Evolutionary conservation across 2,888 invertebrate genomes (phyloP).

Genomic region (Meiosimyza platycephala): DNA sequence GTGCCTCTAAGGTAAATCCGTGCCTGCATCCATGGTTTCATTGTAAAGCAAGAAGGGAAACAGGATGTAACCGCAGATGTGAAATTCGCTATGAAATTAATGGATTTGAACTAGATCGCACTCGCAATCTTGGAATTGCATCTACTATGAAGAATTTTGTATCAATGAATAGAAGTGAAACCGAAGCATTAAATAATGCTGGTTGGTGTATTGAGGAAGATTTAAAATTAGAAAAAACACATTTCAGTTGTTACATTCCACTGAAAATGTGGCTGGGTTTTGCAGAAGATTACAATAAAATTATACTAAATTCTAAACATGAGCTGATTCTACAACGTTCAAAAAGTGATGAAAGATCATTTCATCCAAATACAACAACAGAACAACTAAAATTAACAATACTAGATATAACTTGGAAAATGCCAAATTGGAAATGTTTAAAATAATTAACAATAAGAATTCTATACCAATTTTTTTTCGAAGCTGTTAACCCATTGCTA

Average conservation of each 20-base stretch:
- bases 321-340: constrained; percentile 18
- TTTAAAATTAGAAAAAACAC: not conserved
- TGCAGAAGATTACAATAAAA: constrained; percentile 18
- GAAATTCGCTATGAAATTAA: constrained; percentile 60
- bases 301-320: constrained; percentile 4
- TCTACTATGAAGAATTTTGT: constrained; percentile 58
- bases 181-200: constrained; percentile 42
- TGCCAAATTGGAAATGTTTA: constrained; percentile 12
- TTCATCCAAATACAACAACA: not conserved
- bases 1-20: too few relatives aligned
- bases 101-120: constrained; percentile 56
- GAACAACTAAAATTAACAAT: not conserved
- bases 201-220: constrained; percentile 37
- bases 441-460: not conserved
- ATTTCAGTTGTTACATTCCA: constrained; percentile 20
- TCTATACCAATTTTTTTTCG: too few relatives aligned
- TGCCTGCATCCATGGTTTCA: too few relatives aligned
- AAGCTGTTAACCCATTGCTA: too few relatives aligned
- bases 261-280: constrained; percentile 7
- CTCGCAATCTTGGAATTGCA: constrained; percentile 55
- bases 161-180: constrained; percentile 50
- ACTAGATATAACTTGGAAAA: too few relatives aligned
- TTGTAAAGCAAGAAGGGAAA: too few relatives aligned
- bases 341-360: not conserved
- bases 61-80: constrained; percentile 24